phyloP scores from a whole-genome alignment of 2,797 vertebrate genomes.

The Vultur gryphus region DNA sequence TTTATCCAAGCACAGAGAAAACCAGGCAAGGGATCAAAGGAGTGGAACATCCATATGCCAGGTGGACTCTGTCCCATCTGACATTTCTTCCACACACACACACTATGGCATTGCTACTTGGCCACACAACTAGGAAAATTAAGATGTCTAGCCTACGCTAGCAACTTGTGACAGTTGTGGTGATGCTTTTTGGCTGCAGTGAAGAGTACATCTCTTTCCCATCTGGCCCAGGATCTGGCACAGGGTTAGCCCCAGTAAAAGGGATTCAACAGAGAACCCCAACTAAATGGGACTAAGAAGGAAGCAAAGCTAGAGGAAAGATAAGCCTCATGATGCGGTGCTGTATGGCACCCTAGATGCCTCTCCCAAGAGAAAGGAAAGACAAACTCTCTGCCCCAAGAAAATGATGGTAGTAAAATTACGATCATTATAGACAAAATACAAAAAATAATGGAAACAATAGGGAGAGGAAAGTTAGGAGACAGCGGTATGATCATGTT shows the following conservation, averaged over 20 bases:
- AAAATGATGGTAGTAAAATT: background rate
- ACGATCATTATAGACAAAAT: background rate
- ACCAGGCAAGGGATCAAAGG: constrained; percentile 56
- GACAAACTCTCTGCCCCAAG: background rate
- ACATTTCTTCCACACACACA: constrained; percentile 61
- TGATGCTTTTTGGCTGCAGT: constrained; percentile 48
- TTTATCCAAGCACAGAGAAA: constrained; percentile 56
- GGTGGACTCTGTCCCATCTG: constrained; percentile 57
- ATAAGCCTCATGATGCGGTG: background rate
- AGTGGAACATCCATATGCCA: constrained; percentile 40
- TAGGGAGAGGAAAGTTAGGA: background rate
- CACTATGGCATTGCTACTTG: constrained; percentile 42
- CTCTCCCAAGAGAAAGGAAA: background rate
- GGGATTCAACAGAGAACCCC: constrained; percentile 30
- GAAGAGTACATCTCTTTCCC: constrained; percentile 52
- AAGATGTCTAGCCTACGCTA: constrained; percentile 2
- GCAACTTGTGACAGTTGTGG: constrained; percentile 15
- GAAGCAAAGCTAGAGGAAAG: constrained; percentile 17
- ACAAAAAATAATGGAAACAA: background rate
- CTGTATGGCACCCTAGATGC: background rate
- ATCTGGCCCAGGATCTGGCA: constrained; percentile 38
- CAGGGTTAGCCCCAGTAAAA: background rate
- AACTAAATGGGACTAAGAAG: background rate
- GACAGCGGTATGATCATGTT: background rate
- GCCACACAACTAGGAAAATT: constrained; percentile 65